phyloP scores from a whole-genome alignment of 2,113 vertebrate genomes.

The Varanus komodoensis region DNA sequence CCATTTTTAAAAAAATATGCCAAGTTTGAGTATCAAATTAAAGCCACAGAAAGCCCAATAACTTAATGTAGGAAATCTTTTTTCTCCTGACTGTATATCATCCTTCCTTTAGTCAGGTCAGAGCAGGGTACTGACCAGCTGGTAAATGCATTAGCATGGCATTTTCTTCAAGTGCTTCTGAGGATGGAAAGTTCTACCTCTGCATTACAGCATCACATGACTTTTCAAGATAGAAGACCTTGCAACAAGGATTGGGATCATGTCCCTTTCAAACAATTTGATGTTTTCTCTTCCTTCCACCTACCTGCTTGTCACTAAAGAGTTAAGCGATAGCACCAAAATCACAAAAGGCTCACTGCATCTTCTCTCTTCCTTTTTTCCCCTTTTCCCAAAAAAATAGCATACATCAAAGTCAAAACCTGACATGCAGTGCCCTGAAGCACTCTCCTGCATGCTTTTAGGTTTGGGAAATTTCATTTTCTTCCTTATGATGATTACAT shows the following conservation, averaged over 20 bases:
- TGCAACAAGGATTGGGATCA: conserved; percentile 56
- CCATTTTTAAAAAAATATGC: conserved; percentile 7
- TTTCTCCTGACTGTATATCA: conserved; percentile 37
- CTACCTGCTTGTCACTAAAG: conserved; percentile 57
- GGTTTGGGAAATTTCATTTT: conserved; percentile 81
- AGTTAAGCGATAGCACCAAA: conserved; percentile 71
- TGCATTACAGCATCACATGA: conserved; percentile 57
- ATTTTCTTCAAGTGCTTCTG: not conserved
- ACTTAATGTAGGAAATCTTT: conserved; percentile 41
- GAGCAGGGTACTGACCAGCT: not conserved
- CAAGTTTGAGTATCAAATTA: not conserved
- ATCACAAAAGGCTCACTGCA: conserved; percentile 59
- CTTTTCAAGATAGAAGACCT: conserved; percentile 68
- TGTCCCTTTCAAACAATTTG: conserved; percentile 58
- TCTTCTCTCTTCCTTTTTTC: conserved; percentile 29
- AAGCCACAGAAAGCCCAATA: conserved; percentile 11
- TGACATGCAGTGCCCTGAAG: conserved; percentile 74
- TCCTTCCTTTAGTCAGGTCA: not conserved
- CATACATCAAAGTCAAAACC: conserved; percentile 77
- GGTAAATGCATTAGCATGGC: not conserved
- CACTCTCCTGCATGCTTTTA: conserved; percentile 81
- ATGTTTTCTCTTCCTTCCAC: conserved; percentile 58
- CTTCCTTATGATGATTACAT: conserved; percentile 78
- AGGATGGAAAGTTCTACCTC: conserved; percentile 45
- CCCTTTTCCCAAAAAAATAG: conserved; percentile 50